Percentiles rank a stretch among this genome's conserved stretches.
Conservation (phyloP, 2,888 invertebrate genomes). For the Leucophenga maculata region DNA sequence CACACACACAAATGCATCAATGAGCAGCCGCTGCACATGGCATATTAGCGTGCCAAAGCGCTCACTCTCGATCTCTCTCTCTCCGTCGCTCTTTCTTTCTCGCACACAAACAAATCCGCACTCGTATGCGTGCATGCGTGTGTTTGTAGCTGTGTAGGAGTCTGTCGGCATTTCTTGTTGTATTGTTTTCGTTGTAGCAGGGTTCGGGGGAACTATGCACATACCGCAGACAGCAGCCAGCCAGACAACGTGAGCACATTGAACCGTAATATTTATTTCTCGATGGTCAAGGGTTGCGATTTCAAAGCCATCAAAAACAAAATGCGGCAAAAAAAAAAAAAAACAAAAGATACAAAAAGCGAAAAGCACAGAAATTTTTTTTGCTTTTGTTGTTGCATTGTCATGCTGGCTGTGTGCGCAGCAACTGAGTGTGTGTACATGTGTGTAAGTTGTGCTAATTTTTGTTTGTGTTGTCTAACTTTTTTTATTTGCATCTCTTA, state of each 20-base stretch:
- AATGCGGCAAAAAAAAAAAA: slow-evolving; percentile 31
- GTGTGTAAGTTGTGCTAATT: slow-evolving; percentile 14
- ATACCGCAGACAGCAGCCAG: slow-evolving; percentile 10
- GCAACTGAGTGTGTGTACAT: slow-evolving; percentile 31
- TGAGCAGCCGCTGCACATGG: too few species aligned
- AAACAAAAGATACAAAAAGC: slow-evolving; percentile 19
- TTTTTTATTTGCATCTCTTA: slow-evolving; percentile 22
- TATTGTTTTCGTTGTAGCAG: not conserved
- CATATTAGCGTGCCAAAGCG: too few species aligned
- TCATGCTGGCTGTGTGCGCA: not conserved
- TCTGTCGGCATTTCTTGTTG: slow-evolving; percentile 25
- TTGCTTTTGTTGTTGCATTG: not conserved
- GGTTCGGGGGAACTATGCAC: not conserved
- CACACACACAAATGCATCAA: too few species aligned
- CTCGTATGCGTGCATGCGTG: slow-evolving; percentile 25
- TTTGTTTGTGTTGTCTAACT: slow-evolving; percentile 29
- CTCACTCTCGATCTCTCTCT: too few species aligned
- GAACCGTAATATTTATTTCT: slow-evolving; percentile 55
- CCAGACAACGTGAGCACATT: slow-evolving; percentile 49
- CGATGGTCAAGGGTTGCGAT: slow-evolving; percentile 58
- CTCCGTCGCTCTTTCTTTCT: too few species aligned
- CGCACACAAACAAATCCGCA: too few species aligned
- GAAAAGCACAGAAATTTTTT: not conserved
- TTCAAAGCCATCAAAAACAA: not conserved
- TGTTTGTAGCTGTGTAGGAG: slow-evolving; percentile 29